Conservation (phyloP, 2,113 vertebrate species). For the Bos taurus region DNA sequence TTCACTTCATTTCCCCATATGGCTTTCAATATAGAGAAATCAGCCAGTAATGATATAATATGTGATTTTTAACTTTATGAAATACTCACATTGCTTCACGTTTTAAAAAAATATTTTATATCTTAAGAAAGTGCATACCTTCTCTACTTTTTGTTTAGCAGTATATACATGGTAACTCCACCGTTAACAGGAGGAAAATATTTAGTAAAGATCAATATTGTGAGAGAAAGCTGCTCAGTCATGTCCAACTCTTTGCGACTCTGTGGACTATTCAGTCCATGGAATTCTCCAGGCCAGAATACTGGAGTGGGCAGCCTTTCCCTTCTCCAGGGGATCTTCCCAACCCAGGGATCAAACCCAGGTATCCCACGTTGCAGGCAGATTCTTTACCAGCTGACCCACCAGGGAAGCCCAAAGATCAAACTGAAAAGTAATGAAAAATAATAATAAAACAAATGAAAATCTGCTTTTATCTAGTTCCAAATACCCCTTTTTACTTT, state of each 20-base stretch:
- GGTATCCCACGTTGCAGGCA: neutral
- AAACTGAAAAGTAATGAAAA: conserved; percentile 8
- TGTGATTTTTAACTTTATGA: neutral
- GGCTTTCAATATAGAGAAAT: neutral
- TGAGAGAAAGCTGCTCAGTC: neutral
- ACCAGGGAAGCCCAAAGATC: neutral
- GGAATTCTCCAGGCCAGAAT: neutral
- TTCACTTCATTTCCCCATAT: neutral
- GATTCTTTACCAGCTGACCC: neutral
- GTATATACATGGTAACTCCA: neutral
- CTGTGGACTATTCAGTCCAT: neutral
- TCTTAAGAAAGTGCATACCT: neutral
- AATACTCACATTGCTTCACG: neutral
- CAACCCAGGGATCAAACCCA: neutral
- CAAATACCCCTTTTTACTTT: neutral
- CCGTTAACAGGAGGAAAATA: neutral
- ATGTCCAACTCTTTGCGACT: neutral
- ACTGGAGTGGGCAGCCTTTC: neutral
- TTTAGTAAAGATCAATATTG: neutral
- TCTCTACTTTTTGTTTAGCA: neutral
- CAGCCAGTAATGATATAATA: neutral
- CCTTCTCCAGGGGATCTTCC: neutral
- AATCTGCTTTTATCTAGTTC: neutral
- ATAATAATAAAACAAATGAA: neutral
- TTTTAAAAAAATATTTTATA: neutral